Evolutionary conservation across 2,888 invertebrate species (phyloP).

Genomic region (Sialis lutaria): DNA sequence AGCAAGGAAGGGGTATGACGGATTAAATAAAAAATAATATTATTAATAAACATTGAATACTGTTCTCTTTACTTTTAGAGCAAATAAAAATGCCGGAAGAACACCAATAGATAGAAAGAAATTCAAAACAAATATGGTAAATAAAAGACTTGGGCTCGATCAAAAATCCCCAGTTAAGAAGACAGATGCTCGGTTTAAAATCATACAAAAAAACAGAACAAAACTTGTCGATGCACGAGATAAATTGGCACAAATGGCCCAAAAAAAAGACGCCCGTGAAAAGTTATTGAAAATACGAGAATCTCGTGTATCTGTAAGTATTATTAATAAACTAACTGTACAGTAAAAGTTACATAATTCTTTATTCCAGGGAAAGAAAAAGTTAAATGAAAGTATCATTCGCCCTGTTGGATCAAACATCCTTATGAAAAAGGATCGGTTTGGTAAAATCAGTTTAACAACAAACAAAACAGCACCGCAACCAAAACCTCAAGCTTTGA

Average conservation of each 20-base stretch:
- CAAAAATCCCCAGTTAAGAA: not conserved
- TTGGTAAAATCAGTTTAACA: constrained; percentile 32
- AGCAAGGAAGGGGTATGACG: too few relatives aligned
- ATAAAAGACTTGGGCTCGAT: too few relatives aligned
- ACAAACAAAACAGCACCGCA: constrained; percentile 25
- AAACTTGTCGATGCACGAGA: constrained; percentile 67
- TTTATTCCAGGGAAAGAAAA: constrained; percentile 7
- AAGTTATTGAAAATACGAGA: constrained; percentile 48
- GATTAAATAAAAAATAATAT: too few relatives aligned
- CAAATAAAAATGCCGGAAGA: too few relatives aligned
- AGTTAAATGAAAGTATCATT: constrained; percentile 18
- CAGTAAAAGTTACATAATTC: not conserved
- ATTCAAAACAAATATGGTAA: too few relatives aligned
- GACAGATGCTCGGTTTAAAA: constrained; percentile 59
- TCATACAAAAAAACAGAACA: constrained; percentile 58
- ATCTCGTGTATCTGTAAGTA: constrained; percentile 21
- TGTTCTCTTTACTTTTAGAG: too few relatives aligned
- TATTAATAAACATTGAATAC: too few relatives aligned
- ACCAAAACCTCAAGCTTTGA: constrained; percentile 1
- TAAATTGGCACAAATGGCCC: constrained; percentile 56
- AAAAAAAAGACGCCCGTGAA: constrained; percentile 54
- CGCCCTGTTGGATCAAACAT: constrained; percentile 27
- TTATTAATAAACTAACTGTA: not conserved
- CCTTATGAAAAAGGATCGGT: constrained; percentile 29
- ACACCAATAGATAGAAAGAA: too few relatives aligned